A percentile compares a stretch with the other conserved stretches of the same genome.
Evolutionary conservation across 2,113 vertebrate genomes (phyloP).

Genomic region (Phrynocephalus versicolor): DNA sequence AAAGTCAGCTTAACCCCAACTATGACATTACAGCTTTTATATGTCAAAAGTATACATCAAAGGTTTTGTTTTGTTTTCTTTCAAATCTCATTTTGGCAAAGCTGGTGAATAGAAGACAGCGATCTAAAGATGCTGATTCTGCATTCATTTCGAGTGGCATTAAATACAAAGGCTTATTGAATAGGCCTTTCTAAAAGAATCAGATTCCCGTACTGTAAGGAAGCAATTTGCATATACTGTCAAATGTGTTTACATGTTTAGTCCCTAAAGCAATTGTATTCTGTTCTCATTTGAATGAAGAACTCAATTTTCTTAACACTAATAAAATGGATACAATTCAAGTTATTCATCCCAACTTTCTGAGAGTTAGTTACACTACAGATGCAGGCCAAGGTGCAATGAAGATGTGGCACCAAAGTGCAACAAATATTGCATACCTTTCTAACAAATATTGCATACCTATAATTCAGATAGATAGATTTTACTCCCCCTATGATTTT

Average conservation of each 20-base stretch:
- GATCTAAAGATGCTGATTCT: not conserved
- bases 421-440: no score
- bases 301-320: not conserved
- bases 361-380: not conserved
- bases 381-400: not conserved
- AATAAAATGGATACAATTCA: not conserved
- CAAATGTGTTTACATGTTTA: constrained; percentile 6
- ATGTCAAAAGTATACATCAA: not conserved
- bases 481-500: no score
- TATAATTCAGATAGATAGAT: no score
- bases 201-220: not conserved
- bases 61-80: no score
- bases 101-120: not conserved
- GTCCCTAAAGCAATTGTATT: not conserved
- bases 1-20: not conserved
- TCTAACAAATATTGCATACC: no score
- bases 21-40: not conserved
- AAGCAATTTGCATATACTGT: not conserved
- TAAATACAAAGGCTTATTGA: not conserved
- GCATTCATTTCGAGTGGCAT: not conserved
- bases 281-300: not conserved
- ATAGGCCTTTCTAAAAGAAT: not conserved
- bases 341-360: not conserved
- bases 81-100: not conserved
- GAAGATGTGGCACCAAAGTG: not conserved